Evolutionary conservation across 2,888 invertebrate genomes (phyloP).

Genomic region (Drosophila monieri): DNA sequence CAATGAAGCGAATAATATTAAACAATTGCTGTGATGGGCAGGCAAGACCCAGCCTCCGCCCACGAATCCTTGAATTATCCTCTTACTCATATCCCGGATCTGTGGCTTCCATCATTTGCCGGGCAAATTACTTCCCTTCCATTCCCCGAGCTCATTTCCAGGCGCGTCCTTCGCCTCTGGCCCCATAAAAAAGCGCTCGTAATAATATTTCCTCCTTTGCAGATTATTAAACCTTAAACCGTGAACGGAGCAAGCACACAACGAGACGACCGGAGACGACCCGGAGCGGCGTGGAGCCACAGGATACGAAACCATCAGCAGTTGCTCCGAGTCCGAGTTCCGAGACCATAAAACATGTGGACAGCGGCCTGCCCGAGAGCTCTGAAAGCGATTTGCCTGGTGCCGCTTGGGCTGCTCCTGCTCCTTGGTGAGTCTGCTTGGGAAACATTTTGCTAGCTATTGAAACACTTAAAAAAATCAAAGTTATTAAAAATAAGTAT

Average conservation of each 20-base stretch:
- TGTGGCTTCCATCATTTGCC: constrained; percentile 30
- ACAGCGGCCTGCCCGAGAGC: constrained; percentile 75
- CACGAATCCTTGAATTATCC: neutral
- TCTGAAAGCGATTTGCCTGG: constrained; percentile 72
- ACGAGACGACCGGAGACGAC: neutral
- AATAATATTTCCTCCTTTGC: constrained; percentile 46
- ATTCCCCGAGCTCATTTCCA: constrained; percentile 31
- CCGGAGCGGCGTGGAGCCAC: constrained; percentile 4
- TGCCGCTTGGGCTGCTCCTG: constrained; percentile 80
- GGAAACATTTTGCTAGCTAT: constrained; percentile 33
- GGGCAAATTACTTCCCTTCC: constrained; percentile 30
- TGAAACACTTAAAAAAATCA: constrained; percentile 17
- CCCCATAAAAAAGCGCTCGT: constrained; percentile 40
- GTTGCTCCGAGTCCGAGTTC: constrained; percentile 7
- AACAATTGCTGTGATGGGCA: constrained; percentile 28
- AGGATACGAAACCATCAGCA: constrained; percentile 6
- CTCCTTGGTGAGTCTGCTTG: constrained; percentile 76
- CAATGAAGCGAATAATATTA: constrained; percentile 38
- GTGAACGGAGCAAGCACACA: constrained; percentile 37
- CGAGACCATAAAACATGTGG: constrained; percentile 71
- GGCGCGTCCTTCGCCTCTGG: constrained; percentile 33
- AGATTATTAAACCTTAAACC: constrained; percentile 50
- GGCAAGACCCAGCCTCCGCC: constrained; percentile 7
- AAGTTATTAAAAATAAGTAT: no score
- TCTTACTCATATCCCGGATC: constrained; percentile 15